Conservation (phyloP, 2,113 vertebrate species). For the Mionectes macconnelli region DNA sequence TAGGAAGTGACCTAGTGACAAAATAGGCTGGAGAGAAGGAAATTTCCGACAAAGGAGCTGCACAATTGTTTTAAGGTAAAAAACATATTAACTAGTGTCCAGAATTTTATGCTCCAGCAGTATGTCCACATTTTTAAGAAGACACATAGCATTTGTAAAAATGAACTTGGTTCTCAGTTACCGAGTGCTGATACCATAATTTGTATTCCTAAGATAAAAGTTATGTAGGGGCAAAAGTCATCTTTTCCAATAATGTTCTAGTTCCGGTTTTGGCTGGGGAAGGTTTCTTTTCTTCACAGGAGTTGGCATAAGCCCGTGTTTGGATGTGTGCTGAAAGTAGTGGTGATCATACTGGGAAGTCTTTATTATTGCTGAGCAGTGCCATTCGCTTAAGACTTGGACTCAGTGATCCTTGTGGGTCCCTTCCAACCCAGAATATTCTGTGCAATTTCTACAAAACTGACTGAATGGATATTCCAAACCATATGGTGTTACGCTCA, state of each 20-base stretch:
- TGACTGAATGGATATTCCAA: background rate
- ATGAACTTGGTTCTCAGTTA: background rate
- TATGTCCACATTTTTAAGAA: background rate
- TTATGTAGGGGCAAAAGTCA: background rate
- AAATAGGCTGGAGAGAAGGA: background rate
- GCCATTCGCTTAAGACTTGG: background rate
- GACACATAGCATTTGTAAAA: background rate
- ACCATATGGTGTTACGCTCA: background rate
- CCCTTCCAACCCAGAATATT: background rate
- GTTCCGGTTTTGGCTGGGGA: background rate
- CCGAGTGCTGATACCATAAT: background rate
- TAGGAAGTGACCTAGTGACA: background rate
- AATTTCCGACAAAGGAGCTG: background rate
- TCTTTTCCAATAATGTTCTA: background rate
- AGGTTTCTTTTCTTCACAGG: background rate
- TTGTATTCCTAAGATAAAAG: background rate
- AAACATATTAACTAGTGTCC: background rate
- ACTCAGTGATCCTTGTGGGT: background rate
- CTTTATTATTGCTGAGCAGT: background rate
- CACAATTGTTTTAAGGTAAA: background rate
- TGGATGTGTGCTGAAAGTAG: background rate
- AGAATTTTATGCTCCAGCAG: background rate
- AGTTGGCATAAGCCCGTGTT: background rate
- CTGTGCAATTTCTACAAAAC: background rate
- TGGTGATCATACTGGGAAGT: background rate